Evolutionary conservation across 2,888 invertebrate species (phyloP).

Genomic region (Schizotus pectinicornis): DNA sequence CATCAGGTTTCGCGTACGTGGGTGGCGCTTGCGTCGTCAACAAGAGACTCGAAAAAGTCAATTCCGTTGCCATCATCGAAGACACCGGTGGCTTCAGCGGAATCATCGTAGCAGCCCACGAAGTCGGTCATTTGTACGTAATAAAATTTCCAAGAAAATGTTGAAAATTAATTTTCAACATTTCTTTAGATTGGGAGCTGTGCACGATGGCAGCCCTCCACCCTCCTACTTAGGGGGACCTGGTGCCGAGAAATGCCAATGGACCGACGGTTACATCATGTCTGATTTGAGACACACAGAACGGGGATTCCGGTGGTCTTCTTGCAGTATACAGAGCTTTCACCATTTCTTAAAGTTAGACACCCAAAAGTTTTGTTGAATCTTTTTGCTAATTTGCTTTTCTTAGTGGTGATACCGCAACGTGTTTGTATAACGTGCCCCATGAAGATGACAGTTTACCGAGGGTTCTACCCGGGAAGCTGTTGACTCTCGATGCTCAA

Average conservation of each 20-base stretch:
- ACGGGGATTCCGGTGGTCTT: slow-evolving; percentile 93
- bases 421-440: slow-evolving; percentile 90
- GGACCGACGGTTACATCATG: slow-evolving; percentile 97
- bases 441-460: slow-evolving; percentile 92
- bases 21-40: slow-evolving; percentile 96
- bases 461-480: slow-evolving; percentile 85
- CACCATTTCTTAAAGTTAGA: slow-evolving; percentile 93
- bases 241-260: slow-evolving; percentile 91
- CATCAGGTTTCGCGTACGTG: slow-evolving; percentile 90
- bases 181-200: slow-evolving; percentile 80
- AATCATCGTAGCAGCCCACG: slow-evolving; percentile 94
- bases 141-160: not conserved
- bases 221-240: slow-evolving; percentile 94
- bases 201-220: slow-evolving; percentile 95
- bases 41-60: slow-evolving; percentile 93
- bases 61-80: slow-evolving; percentile 95
- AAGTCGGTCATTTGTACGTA: slow-evolving; percentile 96
- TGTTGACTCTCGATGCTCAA: slow-evolving; percentile 89
- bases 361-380: not conserved
- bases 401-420: slow-evolving; percentile 90
- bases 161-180: not conserved
- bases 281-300: slow-evolving; percentile 93
- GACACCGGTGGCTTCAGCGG: slow-evolving; percentile 96
- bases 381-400: slow-evolving; percentile 3
- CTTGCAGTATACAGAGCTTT: slow-evolving; percentile 91